phyloP scores from a whole-genome alignment of 2,113 vertebrate species.

The Trachemys scripta region DNA sequence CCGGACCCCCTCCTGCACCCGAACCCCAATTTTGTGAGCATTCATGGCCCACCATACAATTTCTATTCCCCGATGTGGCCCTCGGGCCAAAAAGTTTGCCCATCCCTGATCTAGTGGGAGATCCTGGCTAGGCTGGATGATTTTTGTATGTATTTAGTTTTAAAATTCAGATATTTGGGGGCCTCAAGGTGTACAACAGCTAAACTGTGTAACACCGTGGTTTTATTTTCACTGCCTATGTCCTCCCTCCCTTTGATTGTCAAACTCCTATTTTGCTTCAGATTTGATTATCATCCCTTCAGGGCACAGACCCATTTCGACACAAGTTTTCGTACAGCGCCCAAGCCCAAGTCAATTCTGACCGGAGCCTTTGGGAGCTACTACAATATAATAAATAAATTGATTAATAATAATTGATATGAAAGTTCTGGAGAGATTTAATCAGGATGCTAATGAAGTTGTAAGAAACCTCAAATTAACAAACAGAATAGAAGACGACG shows the following conservation, averaged over 20 bases:
- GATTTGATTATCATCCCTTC: not conserved
- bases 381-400: not conserved
- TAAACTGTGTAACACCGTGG: not conserved
- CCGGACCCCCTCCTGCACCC: too few species aligned
- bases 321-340: not conserved
- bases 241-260: not conserved
- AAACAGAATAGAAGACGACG: not conserved
- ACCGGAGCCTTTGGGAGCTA: not conserved
- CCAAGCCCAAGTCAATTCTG: not conserved
- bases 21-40: too few species aligned
- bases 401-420: not conserved
- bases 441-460: not conserved
- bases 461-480: not conserved
- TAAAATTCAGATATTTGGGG: conserved; percentile 26
- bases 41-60: too few species aligned
- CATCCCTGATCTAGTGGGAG: not conserved
- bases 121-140: not conserved
- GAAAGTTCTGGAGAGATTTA: not conserved
- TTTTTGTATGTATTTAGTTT: not conserved
- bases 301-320: not conserved
- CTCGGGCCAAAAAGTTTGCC: too few species aligned
- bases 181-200: not conserved
- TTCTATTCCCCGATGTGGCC: too few species aligned
- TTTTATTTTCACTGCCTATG: not conserved
- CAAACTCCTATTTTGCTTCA: not conserved